phyloP scores from a whole-genome alignment of 1,140 invertebrate species.

The Hylyphantes graminicola region DNA sequence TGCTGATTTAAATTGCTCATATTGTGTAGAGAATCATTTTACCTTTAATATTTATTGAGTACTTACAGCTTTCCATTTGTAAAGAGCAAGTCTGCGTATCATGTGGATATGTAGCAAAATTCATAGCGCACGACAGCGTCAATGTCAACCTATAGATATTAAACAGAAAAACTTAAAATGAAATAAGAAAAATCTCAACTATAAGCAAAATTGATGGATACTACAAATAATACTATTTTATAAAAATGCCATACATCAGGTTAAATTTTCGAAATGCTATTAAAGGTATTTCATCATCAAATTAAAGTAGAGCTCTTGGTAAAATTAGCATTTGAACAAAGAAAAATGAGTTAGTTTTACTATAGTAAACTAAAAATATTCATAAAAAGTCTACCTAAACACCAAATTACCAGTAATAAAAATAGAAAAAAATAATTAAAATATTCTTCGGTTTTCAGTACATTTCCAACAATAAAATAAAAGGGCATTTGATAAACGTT shows the following conservation, averaged over 20 bases:
- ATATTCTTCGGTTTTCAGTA: too few species aligned
- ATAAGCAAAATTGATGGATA: neutral
- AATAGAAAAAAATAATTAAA: too few species aligned
- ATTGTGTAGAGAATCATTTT: too few species aligned
- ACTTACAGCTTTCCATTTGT: conserved; percentile 67
- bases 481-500: too few species aligned
- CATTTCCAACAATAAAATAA: too few species aligned
- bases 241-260: neutral
- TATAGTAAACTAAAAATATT: too few species aligned
- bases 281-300: neutral
- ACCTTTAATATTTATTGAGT: neutral
- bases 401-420: too few species aligned
- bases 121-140: conserved; percentile 91
- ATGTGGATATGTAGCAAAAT: conserved; percentile 89
- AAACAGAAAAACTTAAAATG: neutral
- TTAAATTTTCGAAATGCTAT: neutral
- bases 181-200: neutral
- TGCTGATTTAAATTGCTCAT: too few species aligned
- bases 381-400: too few species aligned
- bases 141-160: conserved; percentile 77
- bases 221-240: neutral
- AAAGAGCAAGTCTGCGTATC: conserved; percentile 67
- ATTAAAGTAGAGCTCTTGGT: too few species aligned
- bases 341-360: too few species aligned
- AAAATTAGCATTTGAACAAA: too few species aligned